Evolutionary conservation across 2,113 vertebrate genomes (phyloP).

Genomic region (human (Homo sapiens)): GRCh38 chr5:5826501-5827000

Average conservation of each 20-base stretch:
- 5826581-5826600: too few species aligned
- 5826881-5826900: background rate
- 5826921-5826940: background rate
- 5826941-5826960: background rate
- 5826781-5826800: background rate
- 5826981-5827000: background rate
- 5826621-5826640: too few species aligned
- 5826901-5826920: background rate
- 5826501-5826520: too few species aligned
- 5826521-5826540: too few species aligned
- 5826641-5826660: too few species aligned
- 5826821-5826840: too few species aligned
- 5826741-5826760: background rate
- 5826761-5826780: background rate
- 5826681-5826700: too few species aligned
- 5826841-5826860: background rate
- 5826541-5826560: too few species aligned
- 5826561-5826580: too few species aligned
- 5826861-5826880: background rate
- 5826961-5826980: background rate
- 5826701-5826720: too few species aligned
- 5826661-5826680: too few species aligned
- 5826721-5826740: background rate
- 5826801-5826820: background rate
- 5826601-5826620: too few species aligned